phyloP scores from a whole-genome alignment of 2,797 vertebrate species.

The Natrix natrix region DNA sequence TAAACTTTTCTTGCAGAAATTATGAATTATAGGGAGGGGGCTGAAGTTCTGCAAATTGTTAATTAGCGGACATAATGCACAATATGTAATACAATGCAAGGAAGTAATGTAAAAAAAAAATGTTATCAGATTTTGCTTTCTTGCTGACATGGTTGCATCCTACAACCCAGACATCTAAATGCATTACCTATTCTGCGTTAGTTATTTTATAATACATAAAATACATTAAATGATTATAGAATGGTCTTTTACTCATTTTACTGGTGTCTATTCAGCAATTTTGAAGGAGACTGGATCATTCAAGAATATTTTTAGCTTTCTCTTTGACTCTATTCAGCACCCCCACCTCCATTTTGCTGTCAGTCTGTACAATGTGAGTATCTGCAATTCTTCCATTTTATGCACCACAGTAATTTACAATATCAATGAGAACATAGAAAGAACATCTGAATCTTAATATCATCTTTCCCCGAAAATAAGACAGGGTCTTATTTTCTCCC shows the following conservation, averaged over 20 bases:
- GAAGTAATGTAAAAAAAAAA: slow-evolving; percentile 13
- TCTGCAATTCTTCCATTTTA: neutral
- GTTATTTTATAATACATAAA: neutral
- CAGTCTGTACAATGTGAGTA: neutral
- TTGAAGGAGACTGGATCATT: neutral
- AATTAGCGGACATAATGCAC: slow-evolving; percentile 16
- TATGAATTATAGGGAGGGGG: neutral
- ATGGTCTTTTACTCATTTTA: neutral
- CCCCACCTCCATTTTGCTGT: neutral
- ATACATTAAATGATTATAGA: neutral
- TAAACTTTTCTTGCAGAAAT: neutral
- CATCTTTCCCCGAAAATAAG: no score
- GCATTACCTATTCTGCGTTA: neutral
- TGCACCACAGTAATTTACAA: neutral
- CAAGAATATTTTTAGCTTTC: neutral
- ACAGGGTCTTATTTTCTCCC: no score
- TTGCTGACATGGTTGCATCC: neutral
- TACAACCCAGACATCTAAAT: slow-evolving; percentile 1
- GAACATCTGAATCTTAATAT: neutral
- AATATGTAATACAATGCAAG: slow-evolving; percentile 5
- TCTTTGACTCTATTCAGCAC: neutral
- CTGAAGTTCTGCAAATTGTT: slow-evolving; percentile 5
- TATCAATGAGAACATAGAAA: neutral
- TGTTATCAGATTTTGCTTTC: neutral
- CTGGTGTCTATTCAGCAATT: neutral